Evolutionary conservation across 2,113 vertebrate genomes (phyloP).

Genomic region (Indri indri): DNA sequence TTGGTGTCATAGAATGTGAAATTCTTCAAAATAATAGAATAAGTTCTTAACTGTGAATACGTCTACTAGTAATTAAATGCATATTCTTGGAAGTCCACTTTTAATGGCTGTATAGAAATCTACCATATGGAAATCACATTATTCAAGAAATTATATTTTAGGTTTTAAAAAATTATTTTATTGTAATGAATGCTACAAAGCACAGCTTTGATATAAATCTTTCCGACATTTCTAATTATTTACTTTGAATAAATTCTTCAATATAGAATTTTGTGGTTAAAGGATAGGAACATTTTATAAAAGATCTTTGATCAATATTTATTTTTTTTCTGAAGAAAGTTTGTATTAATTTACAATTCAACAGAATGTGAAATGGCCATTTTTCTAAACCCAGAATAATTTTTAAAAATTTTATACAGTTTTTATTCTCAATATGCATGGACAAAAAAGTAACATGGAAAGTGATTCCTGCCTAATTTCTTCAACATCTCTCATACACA

Average conservation of each 20-base stretch:
- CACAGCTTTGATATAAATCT: not conserved
- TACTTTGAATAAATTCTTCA: constrained; percentile 7
- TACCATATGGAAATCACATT: not conserved
- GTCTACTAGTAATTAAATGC: not conserved
- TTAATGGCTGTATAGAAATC: not conserved
- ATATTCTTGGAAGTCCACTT: not conserved
- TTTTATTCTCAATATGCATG: not conserved
- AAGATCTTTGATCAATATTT: too few relatives aligned
- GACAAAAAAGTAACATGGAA: not conserved
- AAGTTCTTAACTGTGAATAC: not conserved
- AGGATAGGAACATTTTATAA: too few relatives aligned
- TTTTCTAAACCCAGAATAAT: too few relatives aligned
- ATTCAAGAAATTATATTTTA: not conserved
- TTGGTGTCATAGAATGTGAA: not conserved
- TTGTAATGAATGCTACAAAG: not conserved
- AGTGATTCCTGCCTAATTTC: not conserved
- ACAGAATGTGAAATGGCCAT: too few relatives aligned
- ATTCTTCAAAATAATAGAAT: constrained; percentile 3
- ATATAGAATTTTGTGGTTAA: not conserved
- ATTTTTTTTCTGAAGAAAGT: too few relatives aligned
- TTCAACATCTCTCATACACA: not conserved
- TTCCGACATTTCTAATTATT: not conserved
- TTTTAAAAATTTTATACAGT: not conserved
- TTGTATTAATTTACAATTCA: too few relatives aligned
- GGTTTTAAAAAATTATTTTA: not conserved